Conservation (phyloP, 2,113 vertebrate species). For the Etheostoma spectabile region DNA sequence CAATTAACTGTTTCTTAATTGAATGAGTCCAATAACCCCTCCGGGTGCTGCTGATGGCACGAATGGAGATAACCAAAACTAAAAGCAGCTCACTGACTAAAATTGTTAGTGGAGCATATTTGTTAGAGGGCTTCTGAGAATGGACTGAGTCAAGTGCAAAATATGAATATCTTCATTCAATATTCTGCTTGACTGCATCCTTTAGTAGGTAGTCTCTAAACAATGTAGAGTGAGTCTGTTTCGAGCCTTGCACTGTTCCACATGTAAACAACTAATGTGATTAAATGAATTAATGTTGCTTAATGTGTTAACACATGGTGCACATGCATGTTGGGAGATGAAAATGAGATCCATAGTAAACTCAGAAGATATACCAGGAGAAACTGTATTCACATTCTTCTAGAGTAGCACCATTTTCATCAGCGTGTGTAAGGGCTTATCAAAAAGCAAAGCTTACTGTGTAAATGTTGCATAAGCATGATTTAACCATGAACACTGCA, state of each 20-base stretch:
- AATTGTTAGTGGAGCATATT: conserved; percentile 23
- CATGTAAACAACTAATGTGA: conserved; percentile 39
- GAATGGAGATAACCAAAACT: conserved; percentile 42
- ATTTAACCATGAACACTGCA: conserved; percentile 27
- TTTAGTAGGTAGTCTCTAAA: conserved; percentile 1
- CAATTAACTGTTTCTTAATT: conserved; percentile 73
- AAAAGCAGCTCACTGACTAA: conserved; percentile 37
- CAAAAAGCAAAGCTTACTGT: conserved; percentile 21
- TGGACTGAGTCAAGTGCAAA: background rate
- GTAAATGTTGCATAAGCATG: conserved; percentile 35
- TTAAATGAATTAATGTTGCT: conserved; percentile 29
- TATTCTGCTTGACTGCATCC: background rate
- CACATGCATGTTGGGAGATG: conserved; percentile 7
- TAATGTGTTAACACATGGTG: conserved; percentile 6
- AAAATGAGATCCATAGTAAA: conserved; percentile 24
- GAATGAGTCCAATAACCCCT: conserved; percentile 47
- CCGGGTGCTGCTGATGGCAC: background rate
- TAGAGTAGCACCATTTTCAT: conserved; percentile 25
- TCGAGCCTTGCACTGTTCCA: background rate
- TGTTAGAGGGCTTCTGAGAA: conserved; percentile 27
- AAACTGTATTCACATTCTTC: conserved; percentile 7
- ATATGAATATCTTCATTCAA: background rate
- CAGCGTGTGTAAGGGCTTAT: conserved; percentile 6
- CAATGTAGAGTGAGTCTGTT: background rate
- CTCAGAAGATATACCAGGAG: conserved; percentile 19